These are phyloP conservation scores for Caenorhabditis panamensis DNA, from an alignment of 2,888 invertebrate genomes.

Conservation along the genomic window DNA sequence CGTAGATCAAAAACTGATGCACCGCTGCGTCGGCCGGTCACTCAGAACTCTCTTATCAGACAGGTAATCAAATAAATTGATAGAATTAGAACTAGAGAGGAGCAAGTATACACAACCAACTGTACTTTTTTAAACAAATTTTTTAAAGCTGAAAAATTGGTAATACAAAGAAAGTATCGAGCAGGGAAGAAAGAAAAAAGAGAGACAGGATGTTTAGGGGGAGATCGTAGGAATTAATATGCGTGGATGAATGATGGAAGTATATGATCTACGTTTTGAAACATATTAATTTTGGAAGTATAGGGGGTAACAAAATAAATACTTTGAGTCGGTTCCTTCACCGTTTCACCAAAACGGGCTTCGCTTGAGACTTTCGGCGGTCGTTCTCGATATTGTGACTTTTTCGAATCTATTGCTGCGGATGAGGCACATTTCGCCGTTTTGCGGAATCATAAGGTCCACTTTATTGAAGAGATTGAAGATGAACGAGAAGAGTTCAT, in stretches of 20 bases:
- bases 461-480: slow-evolving; percentile 29
- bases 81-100: slow-evolving; percentile 11
- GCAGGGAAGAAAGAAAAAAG: neutral
- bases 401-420: neutral
- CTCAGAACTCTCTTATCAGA: slow-evolving; percentile 30
- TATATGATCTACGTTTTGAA: too few species aligned
- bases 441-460: neutral
- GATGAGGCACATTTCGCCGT: slow-evolving; percentile 28
- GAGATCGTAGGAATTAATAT: too few species aligned
- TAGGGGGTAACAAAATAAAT: too few species aligned
- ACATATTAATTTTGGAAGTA: too few species aligned
- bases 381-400: neutral
- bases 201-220: neutral
- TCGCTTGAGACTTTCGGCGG: slow-evolving; percentile 10
- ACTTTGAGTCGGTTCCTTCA: neutral
- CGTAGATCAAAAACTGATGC: slow-evolving; percentile 35
- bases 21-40: too few species aligned
- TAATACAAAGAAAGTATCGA: too few species aligned
- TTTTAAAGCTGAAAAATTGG: neutral
- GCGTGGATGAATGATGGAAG: too few species aligned
- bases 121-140: neutral
- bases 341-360: slow-evolving; percentile 41
- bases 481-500: slow-evolving; percentile 17
- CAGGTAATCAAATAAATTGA: neutral
- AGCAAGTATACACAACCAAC: neutral